Evolutionary conservation across 1,140 invertebrate genomes (phyloP), one percentile per base, ranked within the genome.

Genomic region (Potamilus streckersoni): DNA sequence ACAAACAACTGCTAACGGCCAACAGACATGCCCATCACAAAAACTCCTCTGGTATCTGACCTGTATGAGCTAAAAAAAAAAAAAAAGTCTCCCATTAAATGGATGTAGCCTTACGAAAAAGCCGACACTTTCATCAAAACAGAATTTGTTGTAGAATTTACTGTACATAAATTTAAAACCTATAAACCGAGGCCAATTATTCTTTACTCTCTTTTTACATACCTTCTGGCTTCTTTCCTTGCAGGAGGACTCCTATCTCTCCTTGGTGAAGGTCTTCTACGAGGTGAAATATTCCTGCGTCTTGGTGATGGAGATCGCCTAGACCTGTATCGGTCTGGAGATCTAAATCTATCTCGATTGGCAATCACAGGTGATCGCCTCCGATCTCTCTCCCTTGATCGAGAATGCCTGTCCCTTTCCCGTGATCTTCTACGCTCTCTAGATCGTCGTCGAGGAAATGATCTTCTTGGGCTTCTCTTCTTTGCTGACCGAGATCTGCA

Each of bases 231-330:
- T 20, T 60, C 72, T 14, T 31, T 59, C 31, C 72, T 31, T 38
- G 65, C 65, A 55, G 72, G 68, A n/a, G 72, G 72, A 31, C 61
- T 64, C 57, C 71, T 63, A 19, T 73, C 63, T 20, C 72, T 64
- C 14, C 72, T 55, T 6, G 64, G 23, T n/a, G 72, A 49, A 49
- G 38, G 38, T 49, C 38, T 49, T 6, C 38, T 49, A 49, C 38
- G 72, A n/a, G 72, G 62, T 38, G 63, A 68, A 6, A 23, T 0
- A 23, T 31, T n/a, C n/a, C 57, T 61, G 2, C 71, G 17, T 59
- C 71, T 63, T 57, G 71, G 71, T 64, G 71, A 72, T 20, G 23
- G 61, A 20, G 64, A 66, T 17, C 64, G 19, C 20, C 71, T 73
- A 12, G 72, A 66, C 60, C 19, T 66, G 17, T 20, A 31, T 23